phyloP scores from a whole-genome alignment of 2,888 invertebrate species.

The Pantelozetes paolii region DNA sequence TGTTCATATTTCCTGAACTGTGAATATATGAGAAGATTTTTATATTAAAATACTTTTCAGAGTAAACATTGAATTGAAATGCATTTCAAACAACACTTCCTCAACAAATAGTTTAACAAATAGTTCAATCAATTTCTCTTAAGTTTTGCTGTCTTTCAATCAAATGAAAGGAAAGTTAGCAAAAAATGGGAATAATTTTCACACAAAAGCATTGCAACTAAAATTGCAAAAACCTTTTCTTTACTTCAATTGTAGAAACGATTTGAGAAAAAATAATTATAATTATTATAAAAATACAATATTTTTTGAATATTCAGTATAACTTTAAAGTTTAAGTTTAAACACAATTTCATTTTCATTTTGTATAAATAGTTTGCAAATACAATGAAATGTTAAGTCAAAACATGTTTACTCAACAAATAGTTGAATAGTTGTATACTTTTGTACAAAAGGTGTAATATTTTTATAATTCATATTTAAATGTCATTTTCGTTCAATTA shows the following conservation, averaged over 20 bases:
- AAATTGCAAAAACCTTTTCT: too few species aligned
- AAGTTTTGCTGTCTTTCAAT: background rate
- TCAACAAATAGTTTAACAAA: slow-evolving; percentile 1
- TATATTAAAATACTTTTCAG: background rate
- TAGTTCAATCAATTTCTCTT: background rate
- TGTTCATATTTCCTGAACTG: slow-evolving; percentile 34
- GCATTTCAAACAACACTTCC: background rate
- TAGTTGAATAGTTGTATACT: too few species aligned
- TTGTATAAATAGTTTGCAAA: too few species aligned
- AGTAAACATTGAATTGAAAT: background rate
- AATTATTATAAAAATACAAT: too few species aligned
- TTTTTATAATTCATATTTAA: background rate
- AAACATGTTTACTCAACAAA: too few species aligned
- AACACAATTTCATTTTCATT: too few species aligned
- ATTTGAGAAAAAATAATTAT: background rate
- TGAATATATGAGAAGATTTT: background rate
- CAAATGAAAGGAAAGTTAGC: background rate
- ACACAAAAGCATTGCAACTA: background rate
- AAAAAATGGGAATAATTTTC: background rate
- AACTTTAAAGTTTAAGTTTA: too few species aligned
- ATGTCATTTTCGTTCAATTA: background rate
- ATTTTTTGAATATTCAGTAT: too few species aligned
- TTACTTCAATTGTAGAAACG: background rate
- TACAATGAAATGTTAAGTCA: too few species aligned
- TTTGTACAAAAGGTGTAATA: too few species aligned